Evolutionary conservation across 2,888 invertebrate genomes (phyloP).

Genomic region (Petrophora chlorosata): DNA sequence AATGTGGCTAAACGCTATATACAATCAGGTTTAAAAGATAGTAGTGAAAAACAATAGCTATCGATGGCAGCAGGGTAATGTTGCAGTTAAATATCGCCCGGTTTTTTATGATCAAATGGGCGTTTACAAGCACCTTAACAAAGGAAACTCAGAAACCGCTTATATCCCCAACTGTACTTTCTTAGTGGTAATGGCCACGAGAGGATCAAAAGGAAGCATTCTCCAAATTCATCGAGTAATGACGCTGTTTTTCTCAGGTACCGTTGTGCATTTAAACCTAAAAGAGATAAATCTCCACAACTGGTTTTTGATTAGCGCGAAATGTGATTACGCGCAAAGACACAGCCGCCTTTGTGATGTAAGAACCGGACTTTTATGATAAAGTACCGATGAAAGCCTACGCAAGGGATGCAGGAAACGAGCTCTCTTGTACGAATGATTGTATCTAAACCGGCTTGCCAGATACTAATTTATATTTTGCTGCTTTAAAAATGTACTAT

Average conservation of each 20-base stretch:
- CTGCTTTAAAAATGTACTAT: too few relatives aligned
- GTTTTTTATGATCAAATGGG: too few relatives aligned
- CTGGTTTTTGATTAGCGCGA: slow-evolving; percentile 34
- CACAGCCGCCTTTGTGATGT: slow-evolving; percentile 30
- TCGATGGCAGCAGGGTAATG: too few relatives aligned
- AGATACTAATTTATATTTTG: background rate
- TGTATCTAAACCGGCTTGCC: slow-evolving; percentile 1
- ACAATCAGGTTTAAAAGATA: too few relatives aligned
- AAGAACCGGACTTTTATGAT: slow-evolving; percentile 29
- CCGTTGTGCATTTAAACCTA: slow-evolving; percentile 32
- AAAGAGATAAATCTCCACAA: slow-evolving; percentile 26
- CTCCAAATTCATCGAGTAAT: slow-evolving; percentile 22
- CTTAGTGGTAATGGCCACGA: slow-evolving; percentile 21
- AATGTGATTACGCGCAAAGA: slow-evolving; percentile 27
- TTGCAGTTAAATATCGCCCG: too few relatives aligned
- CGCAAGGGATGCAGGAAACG: slow-evolving; percentile 23
- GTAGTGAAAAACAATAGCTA: too few relatives aligned
- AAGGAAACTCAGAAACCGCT: too few relatives aligned
- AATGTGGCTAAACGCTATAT: too few relatives aligned
- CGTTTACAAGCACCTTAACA: too few relatives aligned
- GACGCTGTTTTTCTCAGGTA: slow-evolving; percentile 23
- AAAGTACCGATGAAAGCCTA: slow-evolving; percentile 28
- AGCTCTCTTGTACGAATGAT: background rate
- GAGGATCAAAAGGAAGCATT: slow-evolving; percentile 9
- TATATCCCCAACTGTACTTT: slow-evolving; percentile 14